These are phyloP conservation scores for Crossocerus cetratus DNA, from an alignment of 2,888 invertebrate genomes.

Conservation along the genomic window DNA sequence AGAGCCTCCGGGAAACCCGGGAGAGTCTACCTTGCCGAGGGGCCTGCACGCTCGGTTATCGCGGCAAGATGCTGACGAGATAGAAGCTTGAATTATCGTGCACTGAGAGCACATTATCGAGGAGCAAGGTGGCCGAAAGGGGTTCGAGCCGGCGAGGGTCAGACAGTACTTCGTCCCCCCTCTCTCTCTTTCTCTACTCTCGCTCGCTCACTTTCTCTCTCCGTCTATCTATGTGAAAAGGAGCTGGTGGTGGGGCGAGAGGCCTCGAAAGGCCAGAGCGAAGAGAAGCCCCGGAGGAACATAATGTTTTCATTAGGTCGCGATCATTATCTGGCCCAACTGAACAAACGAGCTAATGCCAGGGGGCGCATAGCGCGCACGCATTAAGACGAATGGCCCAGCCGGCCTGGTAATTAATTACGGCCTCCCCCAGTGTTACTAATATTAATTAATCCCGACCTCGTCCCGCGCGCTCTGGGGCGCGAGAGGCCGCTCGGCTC, in stretches of 20 bases:
- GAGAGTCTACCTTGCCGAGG: no score
- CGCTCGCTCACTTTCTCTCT: no score
- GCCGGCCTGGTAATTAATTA: constrained; percentile 65
- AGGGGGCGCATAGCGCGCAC: constrained; percentile 53
- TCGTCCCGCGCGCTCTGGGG: constrained; percentile 26
- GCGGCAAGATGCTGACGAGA: no score
- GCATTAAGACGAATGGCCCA: constrained; percentile 66
- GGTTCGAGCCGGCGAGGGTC: background rate
- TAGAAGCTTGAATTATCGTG: no score
- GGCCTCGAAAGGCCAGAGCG: constrained; percentile 5
- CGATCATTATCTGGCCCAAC: constrained; percentile 64
- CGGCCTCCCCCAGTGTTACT: constrained; percentile 65
- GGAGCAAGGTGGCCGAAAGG: background rate
- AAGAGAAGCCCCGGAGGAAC: constrained; percentile 37
- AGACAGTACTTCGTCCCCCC: no score
- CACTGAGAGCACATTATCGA: no score
- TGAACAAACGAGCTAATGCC: constrained; percentile 62
- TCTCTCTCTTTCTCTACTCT: no score
- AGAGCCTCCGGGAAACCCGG: constrained; percentile 13
- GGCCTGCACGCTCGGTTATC: no score
- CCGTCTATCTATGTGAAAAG: background rate
- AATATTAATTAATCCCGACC: constrained; percentile 68
- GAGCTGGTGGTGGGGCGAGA: constrained; percentile 10
- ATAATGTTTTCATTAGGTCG: constrained; percentile 69
- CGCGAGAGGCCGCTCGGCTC: constrained; percentile 11